Evolutionary conservation across 2,797 vertebrate species (phyloP).

Genomic region (Oryzias dopingdopingensis): DNA sequence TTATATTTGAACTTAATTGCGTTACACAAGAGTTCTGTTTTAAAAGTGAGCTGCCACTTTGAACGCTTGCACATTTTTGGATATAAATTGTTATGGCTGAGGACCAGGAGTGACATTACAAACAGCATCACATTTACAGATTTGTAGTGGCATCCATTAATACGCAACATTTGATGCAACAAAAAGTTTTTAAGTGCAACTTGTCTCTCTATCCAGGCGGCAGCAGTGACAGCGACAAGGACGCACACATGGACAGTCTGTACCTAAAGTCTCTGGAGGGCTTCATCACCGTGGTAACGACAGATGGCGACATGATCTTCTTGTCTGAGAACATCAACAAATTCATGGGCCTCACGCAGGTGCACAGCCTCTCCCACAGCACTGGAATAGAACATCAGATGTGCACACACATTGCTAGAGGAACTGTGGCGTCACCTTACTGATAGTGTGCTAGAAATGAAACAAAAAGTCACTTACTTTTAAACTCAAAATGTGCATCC

Average conservation of each 20-base stretch:
- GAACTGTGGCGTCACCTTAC: no score
- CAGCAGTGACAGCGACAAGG: conserved; percentile 66
- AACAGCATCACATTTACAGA: no score
- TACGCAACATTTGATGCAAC: not conserved
- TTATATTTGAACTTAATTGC: conserved; percentile 15
- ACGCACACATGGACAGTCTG: conserved; percentile 90
- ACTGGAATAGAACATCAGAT: no score
- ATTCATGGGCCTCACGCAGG: conserved; percentile 97
- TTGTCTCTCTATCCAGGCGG: conserved; percentile 54
- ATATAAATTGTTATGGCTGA: conserved; percentile 27
- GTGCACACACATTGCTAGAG: no score
- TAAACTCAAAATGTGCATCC: no score
- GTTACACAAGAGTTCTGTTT: conserved; percentile 1
- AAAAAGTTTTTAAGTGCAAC: conserved; percentile 1
- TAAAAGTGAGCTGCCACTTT: not conserved
- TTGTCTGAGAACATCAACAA: conserved; percentile 98
- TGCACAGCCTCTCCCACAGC: conserved; percentile 46
- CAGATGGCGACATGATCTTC: conserved; percentile 97
- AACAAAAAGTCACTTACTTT: no score
- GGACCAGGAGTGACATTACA: conserved; percentile 57
- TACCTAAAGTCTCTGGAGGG: conserved; percentile 97
- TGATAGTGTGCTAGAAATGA: no score
- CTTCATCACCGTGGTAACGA: conserved; percentile 93
- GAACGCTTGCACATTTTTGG: not conserved
- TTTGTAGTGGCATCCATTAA: not conserved